Percentiles rank a stretch among this genome's conserved stretches.
Conservation (phyloP, 2,797 vertebrate genomes). For the Odontamblyopus lacepedii region DNA sequence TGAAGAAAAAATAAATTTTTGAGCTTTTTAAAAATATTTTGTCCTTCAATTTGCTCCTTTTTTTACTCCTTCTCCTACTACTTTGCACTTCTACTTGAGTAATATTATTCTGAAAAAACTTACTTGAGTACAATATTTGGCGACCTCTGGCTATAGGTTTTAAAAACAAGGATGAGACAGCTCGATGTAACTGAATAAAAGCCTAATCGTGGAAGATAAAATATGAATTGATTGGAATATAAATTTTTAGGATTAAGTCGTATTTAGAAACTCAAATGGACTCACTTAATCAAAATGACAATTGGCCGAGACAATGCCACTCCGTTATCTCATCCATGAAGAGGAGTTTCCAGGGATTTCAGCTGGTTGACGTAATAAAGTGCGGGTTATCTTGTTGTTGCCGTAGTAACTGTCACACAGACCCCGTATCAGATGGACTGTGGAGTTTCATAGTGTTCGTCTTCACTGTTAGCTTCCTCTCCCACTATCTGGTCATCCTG, state of each 20-base stretch:
- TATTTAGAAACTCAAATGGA: slow-evolving; percentile 2
- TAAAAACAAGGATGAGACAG: too few relatives aligned
- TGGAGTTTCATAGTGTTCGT: slow-evolving; percentile 44
- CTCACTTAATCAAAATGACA: neutral
- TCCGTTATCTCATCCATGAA: slow-evolving; percentile 31
- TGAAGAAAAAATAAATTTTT: too few relatives aligned
- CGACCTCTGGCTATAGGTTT: too few relatives aligned
- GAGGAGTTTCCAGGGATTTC: slow-evolving; percentile 50
- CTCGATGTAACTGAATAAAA: neutral
- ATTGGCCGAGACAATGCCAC: slow-evolving; percentile 12
- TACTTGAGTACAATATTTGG: too few relatives aligned
- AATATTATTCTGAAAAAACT: too few relatives aligned
- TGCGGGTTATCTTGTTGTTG: slow-evolving; percentile 59
- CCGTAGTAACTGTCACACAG: slow-evolving; percentile 26
- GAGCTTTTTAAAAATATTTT: too few relatives aligned
- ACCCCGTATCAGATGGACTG: slow-evolving; percentile 45
- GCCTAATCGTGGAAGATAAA: neutral
- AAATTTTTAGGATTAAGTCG: neutral
- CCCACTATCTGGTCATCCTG: slow-evolving; percentile 20
- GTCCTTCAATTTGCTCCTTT: too few relatives aligned
- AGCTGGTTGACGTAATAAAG: slow-evolving; percentile 49
- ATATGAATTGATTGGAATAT: neutral
- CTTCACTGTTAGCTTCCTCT: slow-evolving; percentile 26
- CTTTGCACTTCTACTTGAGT: too few relatives aligned
- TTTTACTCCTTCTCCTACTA: too few relatives aligned